Base-by-base conservation (phyloP, 2,888 invertebrate genomes). In the Sinopyrophorus schimmeli region DNA sequence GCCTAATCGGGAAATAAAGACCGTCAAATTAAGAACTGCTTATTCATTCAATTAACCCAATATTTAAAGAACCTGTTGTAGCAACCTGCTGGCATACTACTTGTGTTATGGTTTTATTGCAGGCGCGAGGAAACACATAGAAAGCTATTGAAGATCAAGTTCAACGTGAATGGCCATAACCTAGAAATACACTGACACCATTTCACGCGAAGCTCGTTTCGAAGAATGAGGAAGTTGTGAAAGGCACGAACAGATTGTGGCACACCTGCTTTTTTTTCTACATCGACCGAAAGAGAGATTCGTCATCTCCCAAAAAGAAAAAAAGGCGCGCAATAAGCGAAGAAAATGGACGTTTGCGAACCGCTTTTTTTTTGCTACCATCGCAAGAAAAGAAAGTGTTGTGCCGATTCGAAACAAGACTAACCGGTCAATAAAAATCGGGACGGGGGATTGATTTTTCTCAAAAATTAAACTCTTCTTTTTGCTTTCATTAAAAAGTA, bases 141-240 rank as follows among this genome's bases (percentile, higher is more conserved):
- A 53, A 49, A 49, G 46, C 52, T 35, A 39, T 50, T 32, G 50
- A 56, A 57, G 53, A 58, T 55, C 62, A 65, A 69, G 70, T 70
- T 71, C 69, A 49, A 26, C 65, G 60, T 62, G 65, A 63, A 66
- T 66, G 62, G 62, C 61, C 61, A 64, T 71, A 63, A 69, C 71
- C 72, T 60, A 69, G 62, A 67, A 65, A 66, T 64, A 68, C 63
- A 70, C 66, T 72, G 69, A 67, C 73, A 70, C 55, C 62, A 63
- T 59, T 69, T 53, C 55, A n/a, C n/a, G n/a, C 47, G 15, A 27
- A 60, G 67, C 69, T 66, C 68, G 68, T 68, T 68, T 59, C 62
- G 47, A 57, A 62, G 67, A 62, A 67, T 66, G 68, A 66, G 66
- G 61, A 65, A 66, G 65, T 60, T 48, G 53, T 47, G 49, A 51